These are phyloP conservation scores for Poecile atricapillus DNA, from an alignment of 2,113 vertebrate species.

Conservation along the genomic window DNA sequence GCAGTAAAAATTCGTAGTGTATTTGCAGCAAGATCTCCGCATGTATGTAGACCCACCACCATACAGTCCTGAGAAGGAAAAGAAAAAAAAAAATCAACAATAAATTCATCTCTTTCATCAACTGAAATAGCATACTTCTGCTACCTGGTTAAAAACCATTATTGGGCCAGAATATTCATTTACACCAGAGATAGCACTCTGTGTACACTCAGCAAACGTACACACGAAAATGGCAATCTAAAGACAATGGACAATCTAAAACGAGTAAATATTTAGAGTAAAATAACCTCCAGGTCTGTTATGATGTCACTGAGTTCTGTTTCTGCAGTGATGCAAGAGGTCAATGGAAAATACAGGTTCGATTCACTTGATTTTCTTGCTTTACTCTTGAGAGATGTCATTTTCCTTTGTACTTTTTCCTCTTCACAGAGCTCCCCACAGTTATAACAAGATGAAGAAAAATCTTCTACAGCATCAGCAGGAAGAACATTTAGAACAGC, in stretches of 20 bases:
- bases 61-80: slow-evolving; percentile 80
- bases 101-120: not conserved
- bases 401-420: slow-evolving; percentile 82
- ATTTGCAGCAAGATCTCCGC: slow-evolving; percentile 90
- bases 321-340: slow-evolving; percentile 87
- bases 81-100: not conserved
- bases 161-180: not conserved
- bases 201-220: not conserved
- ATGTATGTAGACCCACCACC: slow-evolving; percentile 94
- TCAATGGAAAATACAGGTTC: slow-evolving; percentile 84
- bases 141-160: not conserved
- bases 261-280: not conserved
- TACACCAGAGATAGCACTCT: not conserved
- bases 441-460: slow-evolving; percentile 55
- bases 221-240: not conserved
- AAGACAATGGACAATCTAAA: not conserved
- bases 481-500: slow-evolving; percentile 76
- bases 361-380: slow-evolving; percentile 49
- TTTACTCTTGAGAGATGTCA: slow-evolving; percentile 79
- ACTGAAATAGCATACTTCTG: not conserved
- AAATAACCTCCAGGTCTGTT: slow-evolving; percentile 86
- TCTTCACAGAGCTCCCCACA: slow-evolving; percentile 68
- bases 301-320: slow-evolving; percentile 89
- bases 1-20: slow-evolving; percentile 85
- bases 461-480: slow-evolving; percentile 70